A percentile compares a stretch with the other conserved stretches of the same genome.
Evolutionary conservation across 2,888 invertebrate species (phyloP).

Genomic region (Amiota minor): DNA sequence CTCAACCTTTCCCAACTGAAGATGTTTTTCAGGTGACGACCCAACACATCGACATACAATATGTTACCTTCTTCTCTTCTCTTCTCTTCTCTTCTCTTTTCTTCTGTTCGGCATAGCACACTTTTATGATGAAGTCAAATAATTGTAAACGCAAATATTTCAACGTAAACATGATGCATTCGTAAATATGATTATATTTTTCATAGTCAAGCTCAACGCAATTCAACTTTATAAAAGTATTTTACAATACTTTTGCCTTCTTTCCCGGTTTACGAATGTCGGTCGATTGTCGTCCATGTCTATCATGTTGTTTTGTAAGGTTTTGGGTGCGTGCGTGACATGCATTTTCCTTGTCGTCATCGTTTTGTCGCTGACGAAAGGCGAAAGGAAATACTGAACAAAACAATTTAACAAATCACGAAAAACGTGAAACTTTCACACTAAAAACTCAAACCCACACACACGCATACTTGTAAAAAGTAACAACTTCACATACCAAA

Average conservation of each 20-base stretch:
- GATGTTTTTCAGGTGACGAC: no score
- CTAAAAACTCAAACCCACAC: constrained; percentile 41
- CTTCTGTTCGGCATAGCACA: no score
- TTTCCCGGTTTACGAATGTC: constrained; percentile 6
- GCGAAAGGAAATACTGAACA: constrained; percentile 65
- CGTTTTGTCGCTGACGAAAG: constrained; percentile 52
- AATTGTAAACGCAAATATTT: background rate
- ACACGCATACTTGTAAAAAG: background rate
- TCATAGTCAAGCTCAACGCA: background rate
- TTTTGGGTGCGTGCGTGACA: constrained; percentile 2
- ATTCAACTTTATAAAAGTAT: no score
- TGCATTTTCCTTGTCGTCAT: constrained; percentile 49
- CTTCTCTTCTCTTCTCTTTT: no score
- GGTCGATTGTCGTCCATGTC: constrained; percentile 22
- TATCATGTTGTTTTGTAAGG: background rate
- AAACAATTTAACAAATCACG: constrained; percentile 67
- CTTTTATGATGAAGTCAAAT: background rate
- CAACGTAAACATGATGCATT: constrained; percentile 49
- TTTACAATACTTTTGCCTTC: constrained; percentile 7
- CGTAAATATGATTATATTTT: constrained; percentile 53
- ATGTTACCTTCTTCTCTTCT: no score
- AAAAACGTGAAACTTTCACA: constrained; percentile 65
- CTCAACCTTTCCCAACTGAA: no score
- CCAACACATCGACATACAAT: no score
- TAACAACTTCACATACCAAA: background rate